Base-by-base conservation (phyloP, 2,113 vertebrate species). In the Engystomops pustulosus region DNA sequence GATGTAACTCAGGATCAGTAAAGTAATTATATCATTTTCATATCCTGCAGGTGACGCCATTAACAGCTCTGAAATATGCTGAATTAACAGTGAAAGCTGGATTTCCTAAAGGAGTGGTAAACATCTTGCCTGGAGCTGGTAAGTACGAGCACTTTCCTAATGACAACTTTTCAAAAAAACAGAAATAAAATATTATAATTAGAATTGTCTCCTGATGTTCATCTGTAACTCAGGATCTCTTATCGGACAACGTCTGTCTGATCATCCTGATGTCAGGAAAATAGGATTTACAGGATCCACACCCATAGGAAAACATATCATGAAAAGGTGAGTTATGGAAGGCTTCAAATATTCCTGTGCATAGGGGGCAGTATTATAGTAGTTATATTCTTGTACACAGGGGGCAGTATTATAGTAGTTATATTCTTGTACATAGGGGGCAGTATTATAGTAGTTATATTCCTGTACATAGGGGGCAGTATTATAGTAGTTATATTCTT, bases 201-300 rank as follows among this genome's bases (percentile, higher is more conserved):
- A n/a, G n/a, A n/a, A n/a, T n/a, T n/a, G n/a, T n/a, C n/a, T n/a
- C n/a, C 6, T 67, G 11, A 1, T 60, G 1, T 36, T 4, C 60
- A 10, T 23, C 18, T 30, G 1, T 10, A 23, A 76, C 1, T 0
- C 49, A 96, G 96, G 96, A 0, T 90, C 93, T 2, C 71, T 94
- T 86, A 92, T 94, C 11, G 96, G 96, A 41, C 96, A 96, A 88
- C 91, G 93, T 18, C 85, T 97, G 60, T 94, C 92, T 0, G 96
- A 97, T 81, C 96, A 96, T 44, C 95, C 95, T 0, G 94, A 96
- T 0, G 93, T 97, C n/a, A 90, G 94, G n/a, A 97, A 96, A 88
- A 88, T 97, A 4, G 95, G 95, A 44, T 97, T 96, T 88, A 97
- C 96, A 0, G 96, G 96, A 44, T 96, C 96, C 75, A 97, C 96